Conservation (phyloP, 2,797 vertebrate genomes). For the Coranthus polyacanthus region DNA sequence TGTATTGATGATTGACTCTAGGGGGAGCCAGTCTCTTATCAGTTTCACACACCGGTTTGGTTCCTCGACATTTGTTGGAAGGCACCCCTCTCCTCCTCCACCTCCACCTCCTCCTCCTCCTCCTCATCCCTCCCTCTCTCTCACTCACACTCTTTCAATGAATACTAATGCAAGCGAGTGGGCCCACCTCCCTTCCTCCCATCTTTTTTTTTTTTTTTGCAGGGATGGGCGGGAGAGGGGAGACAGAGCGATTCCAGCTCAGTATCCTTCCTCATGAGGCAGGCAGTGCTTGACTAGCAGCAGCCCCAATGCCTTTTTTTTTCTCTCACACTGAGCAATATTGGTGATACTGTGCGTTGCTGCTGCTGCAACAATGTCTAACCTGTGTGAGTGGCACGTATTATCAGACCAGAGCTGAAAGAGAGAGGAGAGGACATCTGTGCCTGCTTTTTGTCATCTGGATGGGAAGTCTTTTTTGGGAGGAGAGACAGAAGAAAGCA, state of each 20-base stretch:
- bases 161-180: slow-evolving; percentile 85
- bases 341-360: slow-evolving; percentile 63
- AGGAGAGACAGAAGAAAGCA: slow-evolving; percentile 79
- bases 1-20: slow-evolving; percentile 72
- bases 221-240: slow-evolving; percentile 81
- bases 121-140: slow-evolving; percentile 46
- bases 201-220: slow-evolving; percentile 61
- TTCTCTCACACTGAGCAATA: slow-evolving; percentile 64
- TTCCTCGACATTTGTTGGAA: slow-evolving; percentile 81
- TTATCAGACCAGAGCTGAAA: slow-evolving; percentile 72
- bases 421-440: slow-evolving; percentile 67
- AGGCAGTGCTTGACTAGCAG: slow-evolving; percentile 79
- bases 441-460: slow-evolving; percentile 78
- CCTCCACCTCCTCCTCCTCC: slow-evolving; percentile 11
- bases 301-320: slow-evolving; percentile 76
- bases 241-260: slow-evolving; percentile 79
- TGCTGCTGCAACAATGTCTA: slow-evolving; percentile 81
- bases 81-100: slow-evolving; percentile 47
- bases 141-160: slow-evolving; percentile 77
- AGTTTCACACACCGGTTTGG: slow-evolving; percentile 62
- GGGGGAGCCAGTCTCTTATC: slow-evolving; percentile 81
- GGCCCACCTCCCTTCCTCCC: slow-evolving; percentile 81
- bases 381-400: slow-evolving; percentile 79
- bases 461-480: slow-evolving; percentile 84
- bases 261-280: slow-evolving; percentile 81